phyloP scores from a whole-genome alignment of 2,888 invertebrate genomes.

The Idaea aversata region DNA sequence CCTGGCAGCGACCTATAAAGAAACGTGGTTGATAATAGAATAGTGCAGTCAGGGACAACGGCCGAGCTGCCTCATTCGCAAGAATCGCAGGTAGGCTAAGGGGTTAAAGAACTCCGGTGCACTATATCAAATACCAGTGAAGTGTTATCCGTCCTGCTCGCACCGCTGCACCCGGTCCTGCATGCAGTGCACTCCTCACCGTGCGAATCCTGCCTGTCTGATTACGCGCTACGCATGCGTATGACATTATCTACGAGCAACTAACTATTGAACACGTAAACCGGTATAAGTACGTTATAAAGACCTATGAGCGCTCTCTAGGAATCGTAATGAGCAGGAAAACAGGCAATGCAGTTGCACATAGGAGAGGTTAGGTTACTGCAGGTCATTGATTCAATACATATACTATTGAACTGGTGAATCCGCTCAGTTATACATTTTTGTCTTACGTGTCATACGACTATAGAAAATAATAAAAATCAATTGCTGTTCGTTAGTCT shows the following conservation, averaged over 20 bases:
- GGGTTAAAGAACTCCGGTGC: constrained; percentile 79
- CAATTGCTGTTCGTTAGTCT: too few relatives aligned
- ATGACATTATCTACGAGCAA: constrained; percentile 65
- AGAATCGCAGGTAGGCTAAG: constrained; percentile 80
- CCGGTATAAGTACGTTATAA: constrained; percentile 47
- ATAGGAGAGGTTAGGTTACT: constrained; percentile 30
- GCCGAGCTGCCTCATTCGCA: constrained; percentile 78
- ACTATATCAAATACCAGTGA: constrained; percentile 81
- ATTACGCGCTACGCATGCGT: constrained; percentile 76
- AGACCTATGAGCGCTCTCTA: constrained; percentile 33
- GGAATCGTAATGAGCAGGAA: constrained; percentile 34
- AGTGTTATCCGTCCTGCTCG: constrained; percentile 66
- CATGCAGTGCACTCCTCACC: constrained; percentile 64
- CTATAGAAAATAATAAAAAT: neutral
- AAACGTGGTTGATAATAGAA: constrained; percentile 72
- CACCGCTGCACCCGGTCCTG: constrained; percentile 60
- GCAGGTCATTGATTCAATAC: constrained; percentile 26
- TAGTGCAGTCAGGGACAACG: constrained; percentile 77
- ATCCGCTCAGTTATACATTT: constrained; percentile 17
- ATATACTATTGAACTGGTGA: constrained; percentile 16
- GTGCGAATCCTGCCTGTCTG: constrained; percentile 78
- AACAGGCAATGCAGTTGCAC: constrained; percentile 30
- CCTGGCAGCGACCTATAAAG: constrained; percentile 75
- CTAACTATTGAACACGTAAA: constrained; percentile 54
- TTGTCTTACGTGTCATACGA: constrained; percentile 2